Base-by-base conservation (phyloP, 2,888 invertebrate species). In the Platerodrilus igneus region DNA sequence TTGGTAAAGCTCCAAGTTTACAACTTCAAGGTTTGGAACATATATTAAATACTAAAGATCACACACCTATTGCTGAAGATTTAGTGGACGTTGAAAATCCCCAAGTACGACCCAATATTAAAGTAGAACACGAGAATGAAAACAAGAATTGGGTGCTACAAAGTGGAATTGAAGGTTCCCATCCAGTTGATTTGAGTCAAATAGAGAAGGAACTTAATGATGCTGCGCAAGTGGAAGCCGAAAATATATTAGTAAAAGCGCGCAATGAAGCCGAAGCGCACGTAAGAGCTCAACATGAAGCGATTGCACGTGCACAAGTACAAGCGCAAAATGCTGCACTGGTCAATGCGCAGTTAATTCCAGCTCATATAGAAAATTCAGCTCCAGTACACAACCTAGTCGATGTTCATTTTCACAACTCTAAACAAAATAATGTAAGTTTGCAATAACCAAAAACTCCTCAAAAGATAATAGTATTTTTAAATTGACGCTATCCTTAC, bases 1-100 rank as follows among this genome's bases (percentile, higher is more conserved):
- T 76, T 17, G 75, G 73, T 10, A 72, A 73, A 56, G 64, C 69
- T 1, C 73, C 74, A 0, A 63, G 64, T 4, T 66, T 69, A 37
- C 75, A 76, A 57, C 62, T 76, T 11, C 65, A 73, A 49, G 75
- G 74, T 1, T 58, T 76, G 2, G 69, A 72, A 25, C 67, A 70
- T 38, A 53, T 76, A 3, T 50, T 75, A 25, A 35, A 51, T 13
- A 28, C 10, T n/a, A 38, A 25, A 59, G 62, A 44, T 42, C 57
- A 13, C 20, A 48, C 20, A 48, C 73, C 74, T 1, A 72, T 73
- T 17, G 67, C 64, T 13, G 75, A 75, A 63, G 64, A 70, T 22
- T 52, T 69, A 2, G 62, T 68, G 22, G 73, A 73, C 37, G 56
- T 72, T 29, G 68, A 67, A 34, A 69, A 73, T 50, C 64, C 68